phyloP scores from a whole-genome alignment of 2,888 invertebrate genomes.

The Dicyrtomina minuta region DNA sequence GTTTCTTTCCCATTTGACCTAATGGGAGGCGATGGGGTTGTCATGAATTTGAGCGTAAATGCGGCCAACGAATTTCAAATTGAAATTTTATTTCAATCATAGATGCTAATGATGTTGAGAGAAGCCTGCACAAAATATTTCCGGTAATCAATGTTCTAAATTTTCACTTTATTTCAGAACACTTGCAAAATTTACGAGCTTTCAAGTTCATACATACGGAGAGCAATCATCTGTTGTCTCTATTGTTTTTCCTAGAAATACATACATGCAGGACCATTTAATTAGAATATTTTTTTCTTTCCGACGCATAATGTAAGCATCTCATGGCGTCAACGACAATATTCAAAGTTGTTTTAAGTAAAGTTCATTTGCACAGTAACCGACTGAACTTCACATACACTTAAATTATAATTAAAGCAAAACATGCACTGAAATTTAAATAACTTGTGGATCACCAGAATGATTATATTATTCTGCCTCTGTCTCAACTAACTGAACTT shows the following conservation, averaged over 20 bases:
- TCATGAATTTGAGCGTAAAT: constrained; percentile 33
- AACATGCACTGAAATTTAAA: background rate
- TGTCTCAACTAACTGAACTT: too few species aligned
- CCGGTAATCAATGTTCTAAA: constrained; percentile 10
- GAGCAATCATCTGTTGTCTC: too few species aligned
- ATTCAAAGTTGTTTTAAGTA: too few species aligned
- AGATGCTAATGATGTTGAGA: background rate
- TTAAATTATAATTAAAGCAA: background rate
- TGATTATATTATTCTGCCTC: too few species aligned
- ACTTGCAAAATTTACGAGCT: too few species aligned
- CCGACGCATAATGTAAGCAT: too few species aligned
- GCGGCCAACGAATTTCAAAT: constrained; percentile 15
- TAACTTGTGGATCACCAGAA: background rate
- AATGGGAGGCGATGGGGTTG: constrained; percentile 21
- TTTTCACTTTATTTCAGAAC: background rate
- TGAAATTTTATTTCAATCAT: background rate
- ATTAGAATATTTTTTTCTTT: too few species aligned
- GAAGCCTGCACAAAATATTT: background rate
- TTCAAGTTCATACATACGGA: too few species aligned
- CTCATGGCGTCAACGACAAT: too few species aligned
- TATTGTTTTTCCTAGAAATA: too few species aligned
- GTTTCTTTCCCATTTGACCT: constrained; percentile 8
- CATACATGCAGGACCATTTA: too few species aligned
- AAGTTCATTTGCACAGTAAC: too few species aligned
- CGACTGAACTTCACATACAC: background rate